These are phyloP conservation scores for Odontomyia ornata DNA, from an alignment of 2,888 invertebrate genomes.

Conservation along the genomic window DNA sequence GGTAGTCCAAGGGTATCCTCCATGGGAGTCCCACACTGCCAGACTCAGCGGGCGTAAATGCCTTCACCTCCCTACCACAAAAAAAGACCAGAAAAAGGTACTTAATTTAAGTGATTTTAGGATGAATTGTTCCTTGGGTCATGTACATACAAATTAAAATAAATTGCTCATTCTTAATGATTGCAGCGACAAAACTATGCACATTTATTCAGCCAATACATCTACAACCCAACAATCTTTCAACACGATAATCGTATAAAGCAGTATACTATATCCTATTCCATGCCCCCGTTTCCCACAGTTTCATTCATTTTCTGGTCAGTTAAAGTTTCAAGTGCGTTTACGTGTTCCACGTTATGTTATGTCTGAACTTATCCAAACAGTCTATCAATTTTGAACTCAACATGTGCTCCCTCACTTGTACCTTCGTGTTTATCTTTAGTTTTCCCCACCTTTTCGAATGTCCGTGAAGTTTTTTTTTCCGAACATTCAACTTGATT, in stretches of 20 bases:
- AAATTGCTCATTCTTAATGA: not conserved
- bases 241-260: too few species aligned
- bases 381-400: constrained; percentile 12
- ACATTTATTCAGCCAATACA: not conserved
- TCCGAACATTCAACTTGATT: too few species aligned
- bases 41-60: too few species aligned
- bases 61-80: too few species aligned
- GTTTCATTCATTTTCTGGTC: constrained; percentile 26
- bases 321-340: constrained; percentile 24
- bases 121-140: too few species aligned
- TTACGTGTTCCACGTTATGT: constrained; percentile 38
- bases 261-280: too few species aligned
- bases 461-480: not conserved
- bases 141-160: too few species aligned
- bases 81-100: too few species aligned
- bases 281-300: not conserved
- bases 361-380: constrained; percentile 37
- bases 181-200: not conserved
- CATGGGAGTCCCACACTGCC: too few species aligned
- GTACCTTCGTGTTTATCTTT: constrained; percentile 10
- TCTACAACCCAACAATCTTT: too few species aligned
- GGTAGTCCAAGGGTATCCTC: too few species aligned
- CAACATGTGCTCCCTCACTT: constrained; percentile 7
- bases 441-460: not conserved
- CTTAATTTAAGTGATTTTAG: too few species aligned